phyloP scores from a whole-genome alignment of 2,797 vertebrate species.

The Lepilemur septentrionalis region DNA sequence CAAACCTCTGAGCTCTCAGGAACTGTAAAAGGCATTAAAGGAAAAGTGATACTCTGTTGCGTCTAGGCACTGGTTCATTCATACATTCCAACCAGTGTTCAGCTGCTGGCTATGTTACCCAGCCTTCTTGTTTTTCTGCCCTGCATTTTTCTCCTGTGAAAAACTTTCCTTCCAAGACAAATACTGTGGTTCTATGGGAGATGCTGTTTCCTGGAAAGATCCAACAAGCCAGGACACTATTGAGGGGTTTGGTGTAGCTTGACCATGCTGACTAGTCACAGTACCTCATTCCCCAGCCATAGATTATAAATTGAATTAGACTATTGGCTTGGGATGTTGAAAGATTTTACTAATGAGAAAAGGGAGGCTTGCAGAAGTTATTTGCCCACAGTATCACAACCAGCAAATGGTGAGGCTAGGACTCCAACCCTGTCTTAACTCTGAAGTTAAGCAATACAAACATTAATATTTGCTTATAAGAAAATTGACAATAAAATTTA shows the following conservation, averaged over 20 bases:
- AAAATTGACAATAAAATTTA: not conserved
- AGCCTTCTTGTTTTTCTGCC: not conserved
- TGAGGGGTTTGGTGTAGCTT: not conserved
- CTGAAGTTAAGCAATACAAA: not conserved
- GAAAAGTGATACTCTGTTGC: not conserved
- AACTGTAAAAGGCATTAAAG: not conserved
- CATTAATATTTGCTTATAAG: not conserved
- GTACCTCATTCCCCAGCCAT: not conserved
- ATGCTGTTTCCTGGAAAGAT: not conserved
- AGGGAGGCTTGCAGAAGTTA: not conserved
- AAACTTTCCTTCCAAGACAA: not conserved
- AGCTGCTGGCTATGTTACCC: not conserved
- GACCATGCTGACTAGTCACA: not conserved
- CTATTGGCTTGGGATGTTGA: not conserved
- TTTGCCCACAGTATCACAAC: not conserved
- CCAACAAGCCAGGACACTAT: not conserved
- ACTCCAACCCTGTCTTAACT: not conserved
- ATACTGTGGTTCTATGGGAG: not conserved
- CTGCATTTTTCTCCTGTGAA: not conserved
- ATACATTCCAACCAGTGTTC: not conserved
- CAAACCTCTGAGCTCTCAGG: not conserved
- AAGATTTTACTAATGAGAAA: not conserved
- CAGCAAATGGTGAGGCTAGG: not conserved
- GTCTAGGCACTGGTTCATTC: not conserved
- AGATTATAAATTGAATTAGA: not conserved